phyloP scores from a whole-genome alignment of 2,797 vertebrate species.

The Glossophaga mutica region DNA sequence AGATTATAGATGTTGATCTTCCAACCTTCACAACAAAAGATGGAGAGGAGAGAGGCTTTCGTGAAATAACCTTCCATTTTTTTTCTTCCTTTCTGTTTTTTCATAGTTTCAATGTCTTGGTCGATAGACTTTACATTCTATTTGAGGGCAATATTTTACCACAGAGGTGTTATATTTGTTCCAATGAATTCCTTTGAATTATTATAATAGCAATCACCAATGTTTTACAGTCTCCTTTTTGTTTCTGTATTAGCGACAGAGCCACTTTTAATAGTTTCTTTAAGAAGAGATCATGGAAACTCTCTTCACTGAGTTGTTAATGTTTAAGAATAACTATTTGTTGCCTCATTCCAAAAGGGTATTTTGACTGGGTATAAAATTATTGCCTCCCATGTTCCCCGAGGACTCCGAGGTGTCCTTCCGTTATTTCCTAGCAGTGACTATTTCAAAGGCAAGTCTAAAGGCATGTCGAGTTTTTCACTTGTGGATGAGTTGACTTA shows the following conservation, averaged over 20 bases:
- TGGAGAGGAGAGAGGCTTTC: not conserved
- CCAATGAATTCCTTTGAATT: not conserved
- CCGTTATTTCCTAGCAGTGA: not conserved
- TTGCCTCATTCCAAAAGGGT: not conserved
- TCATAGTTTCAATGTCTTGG: not conserved
- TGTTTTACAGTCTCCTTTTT: not conserved
- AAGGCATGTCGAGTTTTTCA: not conserved
- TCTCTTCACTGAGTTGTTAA: not conserved
- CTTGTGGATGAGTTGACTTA: not conserved
- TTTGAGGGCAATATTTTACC: not conserved
- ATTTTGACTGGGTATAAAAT: slow-evolving; percentile 30
- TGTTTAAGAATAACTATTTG: not conserved
- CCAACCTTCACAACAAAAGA: not conserved
- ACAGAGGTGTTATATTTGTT: not conserved
- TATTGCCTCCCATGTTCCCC: not conserved
- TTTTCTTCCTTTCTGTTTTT: not conserved
- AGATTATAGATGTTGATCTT: not conserved
- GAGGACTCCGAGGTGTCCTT: not conserved
- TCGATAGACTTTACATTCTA: not conserved
- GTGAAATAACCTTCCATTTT: not conserved
- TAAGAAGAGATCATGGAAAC: not conserved
- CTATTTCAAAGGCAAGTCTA: not conserved
- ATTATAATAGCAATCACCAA: not conserved
- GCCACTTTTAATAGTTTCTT: not conserved
- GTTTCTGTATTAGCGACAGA: not conserved